Percentiles rank a stretch among this genome's conserved stretches.
Conservation (phyloP, 2,797 vertebrate genomes). For the Sebastes cheni region DNA sequence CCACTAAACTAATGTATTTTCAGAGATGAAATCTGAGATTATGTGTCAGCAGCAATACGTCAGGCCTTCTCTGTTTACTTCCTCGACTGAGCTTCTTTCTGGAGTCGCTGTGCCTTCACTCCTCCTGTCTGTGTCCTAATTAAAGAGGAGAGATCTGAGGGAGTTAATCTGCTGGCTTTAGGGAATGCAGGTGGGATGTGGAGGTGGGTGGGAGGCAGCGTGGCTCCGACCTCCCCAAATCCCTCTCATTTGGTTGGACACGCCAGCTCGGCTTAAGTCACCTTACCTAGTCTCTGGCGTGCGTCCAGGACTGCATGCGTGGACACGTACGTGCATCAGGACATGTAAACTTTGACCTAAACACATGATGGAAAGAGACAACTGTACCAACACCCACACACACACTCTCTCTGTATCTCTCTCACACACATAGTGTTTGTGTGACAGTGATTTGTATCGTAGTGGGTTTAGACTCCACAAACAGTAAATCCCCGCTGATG, state of each 20-base stretch:
- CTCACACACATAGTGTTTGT: background rate
- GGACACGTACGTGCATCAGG: background rate
- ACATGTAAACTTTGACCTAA: background rate
- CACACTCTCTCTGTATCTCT: background rate
- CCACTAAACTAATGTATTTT: background rate
- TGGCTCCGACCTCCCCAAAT: constrained; percentile 48
- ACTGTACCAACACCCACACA: background rate
- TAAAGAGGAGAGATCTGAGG: constrained; percentile 56
- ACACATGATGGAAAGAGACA: background rate
- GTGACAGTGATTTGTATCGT: constrained; percentile 36
- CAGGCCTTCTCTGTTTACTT: constrained; percentile 33
- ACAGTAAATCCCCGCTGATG: constrained; percentile 65
- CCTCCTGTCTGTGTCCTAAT: constrained; percentile 59
- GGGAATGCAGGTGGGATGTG: constrained; percentile 59
- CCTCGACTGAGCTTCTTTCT: constrained; percentile 4
- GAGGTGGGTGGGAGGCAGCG: constrained; percentile 21
- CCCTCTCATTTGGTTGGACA: constrained; percentile 54
- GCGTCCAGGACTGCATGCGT: background rate
- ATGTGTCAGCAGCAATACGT: background rate
- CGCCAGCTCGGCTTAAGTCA: constrained; percentile 47
- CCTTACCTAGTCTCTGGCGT: constrained; percentile 34
- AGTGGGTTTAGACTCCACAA: constrained; percentile 44
- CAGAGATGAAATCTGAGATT: constrained; percentile 18
- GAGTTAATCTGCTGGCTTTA: constrained; percentile 64
- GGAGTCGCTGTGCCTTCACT: constrained; percentile 23